Base-by-base conservation (phyloP, 2,888 invertebrate genomes). In the Amblyjoppa proteus region DNA sequence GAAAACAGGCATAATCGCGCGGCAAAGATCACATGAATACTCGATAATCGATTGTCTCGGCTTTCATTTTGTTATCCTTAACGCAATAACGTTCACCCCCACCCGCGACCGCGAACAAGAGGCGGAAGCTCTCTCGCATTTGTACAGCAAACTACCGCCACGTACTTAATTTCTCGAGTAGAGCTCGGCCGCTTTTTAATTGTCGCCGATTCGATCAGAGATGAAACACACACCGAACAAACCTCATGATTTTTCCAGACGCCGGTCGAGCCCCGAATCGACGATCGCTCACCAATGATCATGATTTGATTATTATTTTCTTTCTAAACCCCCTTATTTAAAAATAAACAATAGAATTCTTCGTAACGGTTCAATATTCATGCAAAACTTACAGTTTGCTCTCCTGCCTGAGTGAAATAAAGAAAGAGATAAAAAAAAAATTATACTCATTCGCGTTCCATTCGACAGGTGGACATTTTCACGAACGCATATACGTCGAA, bases 391-490 rank as follows among this genome's bases (percentile, higher is more conserved):
- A 56, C 9, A 9, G 7, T 11, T 11, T 11, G 56, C 25, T 11
- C 0, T 56, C 11, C 2, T 28, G 5, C 11, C 28, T 61, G 28
- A 3, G 31, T 61, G 13, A 31, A 61, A 16, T 28, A 16, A 61
- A 31, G 11, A 5, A 75, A 45, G 11, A 56, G 13, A 56, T 2
- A 41, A 81, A 75, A 61, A 13, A 69, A 73, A 20, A 81, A 69
- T 9, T 25, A 38, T 49, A 45, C 20, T 41, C 70, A 45, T n/a
- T 6, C 68, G 25, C 38, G 25, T 56, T 66, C 74, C 78, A 81
- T 85, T 71, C 81, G 84, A 85, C 84, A 85, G 84, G 84, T 85
- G 81, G 84, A 85, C 84, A 84, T 81, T 81, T 84, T 78, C 77
- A 69, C 70, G 74, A 71, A 71, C 49, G 78, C 56, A 79, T 71